Evolutionary conservation across 2,113 vertebrate species (phyloP), one percentile per base, ranked within the genome.

Genomic region (Phrynosoma blainvillii): DNA sequence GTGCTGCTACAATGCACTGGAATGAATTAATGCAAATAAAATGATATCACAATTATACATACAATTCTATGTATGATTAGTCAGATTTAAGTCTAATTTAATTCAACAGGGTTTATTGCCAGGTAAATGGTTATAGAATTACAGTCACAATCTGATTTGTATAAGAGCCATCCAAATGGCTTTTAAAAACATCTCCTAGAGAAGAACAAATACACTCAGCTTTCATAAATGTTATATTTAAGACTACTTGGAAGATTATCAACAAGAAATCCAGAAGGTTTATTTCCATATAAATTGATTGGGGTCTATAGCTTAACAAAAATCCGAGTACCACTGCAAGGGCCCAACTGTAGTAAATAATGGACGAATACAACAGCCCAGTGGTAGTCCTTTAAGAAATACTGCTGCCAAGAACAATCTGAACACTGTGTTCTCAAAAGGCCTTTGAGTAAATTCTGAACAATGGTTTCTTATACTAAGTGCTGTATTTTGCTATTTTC

Each of bases 21-120:
- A 81, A 5, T 16, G 8, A 90, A 90, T 56, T n/a, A 32, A 71
- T 42, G 86, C 87, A 42, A 65, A 36, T 71, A 78, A 59, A 59
- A 36, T 52, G 23, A 62, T 20, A 36, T 32, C 42, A 68, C 25
- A 47, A 32, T 88, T 68, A 32, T 16, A 40, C 11, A 68, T 40
- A 70, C 3, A 78, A 21, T 20, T 7, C 36, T 62, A 75, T 40
- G 23, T 32, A 32, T 25, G 52, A 18, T 36, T 76, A 62, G 25
- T 42, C 3, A n/a, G 56, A 54, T 62, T 32, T 8, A 56, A 6
- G 42, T 47, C 30, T 30, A 30, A 79, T 79, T 59, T 30, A 42
- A 5, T 42, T 68, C 36, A 77, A 40, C 30, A 56, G 27, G n/a
- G 59, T 6, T 76, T 76, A 85, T 12, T 65, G 23, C 23, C 25